phyloP scores from a whole-genome alignment of 1,140 invertebrate species.

The Pogonognathellus flavescens region DNA sequence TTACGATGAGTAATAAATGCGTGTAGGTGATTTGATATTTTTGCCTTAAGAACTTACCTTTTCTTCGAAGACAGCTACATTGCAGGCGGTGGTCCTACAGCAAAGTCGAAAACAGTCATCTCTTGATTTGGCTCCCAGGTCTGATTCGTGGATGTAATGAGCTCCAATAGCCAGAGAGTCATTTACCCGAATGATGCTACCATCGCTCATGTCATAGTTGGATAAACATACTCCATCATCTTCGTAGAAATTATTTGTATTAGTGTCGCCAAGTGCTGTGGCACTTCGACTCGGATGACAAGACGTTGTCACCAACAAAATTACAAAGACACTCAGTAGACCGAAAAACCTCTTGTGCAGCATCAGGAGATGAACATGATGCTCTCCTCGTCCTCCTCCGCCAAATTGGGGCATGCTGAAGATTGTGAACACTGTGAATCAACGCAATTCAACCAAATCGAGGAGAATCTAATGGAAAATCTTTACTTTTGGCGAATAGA shows the following conservation, averaged over 20 bases:
- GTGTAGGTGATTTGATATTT: too few relatives aligned
- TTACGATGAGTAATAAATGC: not conserved
- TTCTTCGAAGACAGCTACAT: conserved; percentile 93
- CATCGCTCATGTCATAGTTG: conserved; percentile 86
- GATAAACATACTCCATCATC: conserved; percentile 71
- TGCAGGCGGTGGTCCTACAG: conserved; percentile 87
- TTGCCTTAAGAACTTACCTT: conserved; percentile 75
- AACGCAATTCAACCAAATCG: conserved; percentile 39
- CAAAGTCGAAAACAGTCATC: conserved; percentile 88
- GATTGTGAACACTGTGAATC: not conserved
- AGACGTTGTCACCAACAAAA: conserved; percentile 40
- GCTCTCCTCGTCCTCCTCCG: conserved; percentile 16
- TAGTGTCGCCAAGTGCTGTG: not conserved
- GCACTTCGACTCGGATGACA: conserved; percentile 32
- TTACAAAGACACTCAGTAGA: conserved; percentile 42
- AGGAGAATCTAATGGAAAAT: not conserved
- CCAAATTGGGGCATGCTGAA: conserved; percentile 41
- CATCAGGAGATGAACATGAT: not conserved
- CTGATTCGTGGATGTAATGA: conserved; percentile 87
- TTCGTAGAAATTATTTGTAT: conserved; percentile 54
- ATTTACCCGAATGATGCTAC: conserved; percentile 91
- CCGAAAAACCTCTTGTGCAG: conserved; percentile 18
- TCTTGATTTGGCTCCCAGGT: conserved; percentile 77
- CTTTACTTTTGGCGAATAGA: not conserved
- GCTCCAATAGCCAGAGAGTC: conserved; percentile 89